Evolutionary conservation across 2,797 vertebrate genomes (phyloP), one percentile per base, ranked within the genome.

Genomic region (Sebastes umbrosus): DNA sequence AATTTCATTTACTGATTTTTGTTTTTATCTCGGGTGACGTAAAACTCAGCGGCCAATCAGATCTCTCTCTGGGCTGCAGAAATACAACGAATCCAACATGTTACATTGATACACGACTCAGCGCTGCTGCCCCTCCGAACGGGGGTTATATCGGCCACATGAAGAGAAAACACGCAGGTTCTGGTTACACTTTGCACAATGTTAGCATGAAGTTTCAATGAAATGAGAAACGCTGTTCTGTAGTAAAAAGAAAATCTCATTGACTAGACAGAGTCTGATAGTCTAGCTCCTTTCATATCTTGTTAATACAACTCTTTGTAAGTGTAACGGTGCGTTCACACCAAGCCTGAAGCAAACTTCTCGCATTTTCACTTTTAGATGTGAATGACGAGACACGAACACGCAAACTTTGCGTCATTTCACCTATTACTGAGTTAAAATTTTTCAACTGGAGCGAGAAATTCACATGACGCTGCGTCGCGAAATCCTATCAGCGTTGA

Each of bases 81-180:
- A 29, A 77, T 84, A 88, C 82, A 67, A 50, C 39, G 50, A 80
- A 76, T 73, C 88, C 84, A 82, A 93, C 87, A 85, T 81, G 67
- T 85, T 65, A 93, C 90, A 80, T 83, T 59, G 65, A 92, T 71
- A 92, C 89, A 91, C 79, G 20, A 90, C 82, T 83, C 76, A 73
- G 81, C 64, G 67, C 74, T 76, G 88, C 82, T 32, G 31, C 31
- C 75, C 87, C 80, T 80, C 64, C 54, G 29, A 32, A 24, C 13
- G 5, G 16, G 24, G 3, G 32, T 73, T 10, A 52, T 77, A 22
- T 67, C 8, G 86, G 85, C 75, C 80, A 84, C 73, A 73, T 77
- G 20, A 67, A 86, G 69, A 87, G 65, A 84, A 91, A 83, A 86
- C 54, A 67, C 50, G 29, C 52, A 8, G 59, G 71, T 62, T 73